Evolutionary conservation across 2,113 vertebrate species (phyloP).

Genomic region (Oenanthe melanoleuca): DNA sequence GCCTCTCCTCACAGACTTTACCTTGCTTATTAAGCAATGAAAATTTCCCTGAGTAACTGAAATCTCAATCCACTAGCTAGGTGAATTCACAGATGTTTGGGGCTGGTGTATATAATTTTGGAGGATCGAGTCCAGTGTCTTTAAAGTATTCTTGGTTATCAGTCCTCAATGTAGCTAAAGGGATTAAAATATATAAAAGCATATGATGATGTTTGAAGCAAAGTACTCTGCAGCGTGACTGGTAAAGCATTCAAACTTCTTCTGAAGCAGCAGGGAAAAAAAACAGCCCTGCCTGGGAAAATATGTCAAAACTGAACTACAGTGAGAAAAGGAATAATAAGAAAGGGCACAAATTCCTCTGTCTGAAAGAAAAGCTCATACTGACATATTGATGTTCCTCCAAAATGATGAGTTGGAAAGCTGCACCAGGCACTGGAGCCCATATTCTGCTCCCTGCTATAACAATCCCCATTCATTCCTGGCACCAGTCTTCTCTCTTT

Average conservation of each 20-base stretch:
- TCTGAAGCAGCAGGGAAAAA: not conserved
- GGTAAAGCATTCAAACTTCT: not conserved
- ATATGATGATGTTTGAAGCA: not conserved
- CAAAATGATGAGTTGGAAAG: conserved; percentile 2
- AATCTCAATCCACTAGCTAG: not conserved
- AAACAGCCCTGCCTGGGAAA: not conserved
- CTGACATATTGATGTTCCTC: not conserved
- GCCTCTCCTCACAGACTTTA: not conserved
- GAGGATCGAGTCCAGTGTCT: not conserved
- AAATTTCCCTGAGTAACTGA: not conserved
- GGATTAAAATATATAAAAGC: not conserved
- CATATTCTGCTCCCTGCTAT: not conserved
- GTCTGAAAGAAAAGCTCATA: conserved; percentile 38
- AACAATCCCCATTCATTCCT: conserved; percentile 18
- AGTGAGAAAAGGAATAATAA: conserved; percentile 26
- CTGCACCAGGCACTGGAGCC: not conserved
- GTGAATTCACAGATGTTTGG: not conserved
- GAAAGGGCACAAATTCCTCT: conserved; percentile 26
- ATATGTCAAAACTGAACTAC: conserved; percentile 16
- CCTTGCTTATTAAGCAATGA: not conserved
- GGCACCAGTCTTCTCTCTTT: conserved; percentile 29
- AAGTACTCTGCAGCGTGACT: not conserved
- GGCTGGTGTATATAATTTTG: not conserved
- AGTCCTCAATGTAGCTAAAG: not conserved
- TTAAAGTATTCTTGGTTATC: not conserved